These are phyloP conservation scores for Keiferia lycopersicella DNA, from an alignment of 2,888 invertebrate genomes.

Conservation along the genomic window DNA sequence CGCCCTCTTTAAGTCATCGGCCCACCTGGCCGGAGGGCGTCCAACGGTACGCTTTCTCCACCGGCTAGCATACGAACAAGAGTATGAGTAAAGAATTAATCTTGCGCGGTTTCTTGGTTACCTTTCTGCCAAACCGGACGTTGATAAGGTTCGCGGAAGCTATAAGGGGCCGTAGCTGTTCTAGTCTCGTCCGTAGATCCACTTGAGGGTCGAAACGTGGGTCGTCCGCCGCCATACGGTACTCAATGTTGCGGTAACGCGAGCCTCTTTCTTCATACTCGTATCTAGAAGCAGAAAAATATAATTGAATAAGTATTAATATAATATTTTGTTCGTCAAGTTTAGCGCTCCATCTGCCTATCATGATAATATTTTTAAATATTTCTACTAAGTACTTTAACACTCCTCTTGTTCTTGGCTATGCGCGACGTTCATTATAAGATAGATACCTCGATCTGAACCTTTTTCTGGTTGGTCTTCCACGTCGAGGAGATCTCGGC, in stretches of 20 bases:
- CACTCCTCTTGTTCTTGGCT: neutral
- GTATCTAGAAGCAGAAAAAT: constrained; percentile 44
- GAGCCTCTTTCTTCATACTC: constrained; percentile 65
- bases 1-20: no score
- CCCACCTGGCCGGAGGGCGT: no score
- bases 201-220: constrained; percentile 78
- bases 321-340: no score
- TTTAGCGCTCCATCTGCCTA: no score
- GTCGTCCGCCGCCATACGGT: constrained; percentile 77
- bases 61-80: no score
- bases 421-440: neutral
- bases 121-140: constrained; percentile 88
- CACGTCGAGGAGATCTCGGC: constrained; percentile 69
- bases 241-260: constrained; percentile 71
- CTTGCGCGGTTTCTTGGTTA: no score
- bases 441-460: constrained; percentile 66
- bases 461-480: constrained; percentile 72
- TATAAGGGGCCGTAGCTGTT: constrained; percentile 74
- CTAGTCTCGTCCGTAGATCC: constrained; percentile 71
- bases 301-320: no score
- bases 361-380: neutral
- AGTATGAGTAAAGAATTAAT: no score
- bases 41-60: no score
- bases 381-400: neutral
- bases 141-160: constrained; percentile 91